These are phyloP conservation scores for Acronicta psi DNA, from an alignment of 2,888 invertebrate genomes.

Conservation along the genomic window DNA sequence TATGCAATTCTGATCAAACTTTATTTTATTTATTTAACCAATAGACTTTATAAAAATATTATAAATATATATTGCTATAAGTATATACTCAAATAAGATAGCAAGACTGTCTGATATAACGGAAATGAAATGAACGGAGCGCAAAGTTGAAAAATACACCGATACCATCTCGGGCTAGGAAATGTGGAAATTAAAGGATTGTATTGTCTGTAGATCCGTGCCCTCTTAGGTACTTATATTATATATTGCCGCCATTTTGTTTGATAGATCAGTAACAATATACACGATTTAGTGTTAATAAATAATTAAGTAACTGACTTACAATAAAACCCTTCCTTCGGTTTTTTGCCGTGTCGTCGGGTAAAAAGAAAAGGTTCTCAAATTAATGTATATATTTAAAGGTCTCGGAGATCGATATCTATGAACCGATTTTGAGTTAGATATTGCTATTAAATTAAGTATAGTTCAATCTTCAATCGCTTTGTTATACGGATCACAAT, in stretches of 20 bases:
- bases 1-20: too few relatives aligned
- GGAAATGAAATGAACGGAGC: constrained; percentile 56
- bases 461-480: background rate
- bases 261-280: too few relatives aligned
- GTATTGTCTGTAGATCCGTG: constrained; percentile 34
- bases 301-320: too few relatives aligned
- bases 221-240: too few relatives aligned
- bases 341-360: too few relatives aligned
- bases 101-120: constrained; percentile 46
- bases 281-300: too few relatives aligned
- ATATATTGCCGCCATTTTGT: constrained; percentile 9
- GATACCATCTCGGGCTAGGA: constrained; percentile 38
- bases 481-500: background rate
- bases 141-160: constrained; percentile 45
- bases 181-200: constrained; percentile 48
- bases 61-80: constrained; percentile 27
- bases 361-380: too few relatives aligned
- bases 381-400: too few relatives aligned
- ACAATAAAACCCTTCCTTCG: too few relatives aligned
- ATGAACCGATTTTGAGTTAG: too few relatives aligned
- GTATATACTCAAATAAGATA: constrained; percentile 26
- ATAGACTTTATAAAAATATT: background rate
- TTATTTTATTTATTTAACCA: too few relatives aligned
- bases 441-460: background rate
- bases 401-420: too few relatives aligned